Percentiles rank a stretch among this genome's conserved stretches.
Evolutionary conservation across 2,113 vertebrate species (phyloP).

Genomic region (Ranitomeya imitator): DNA sequence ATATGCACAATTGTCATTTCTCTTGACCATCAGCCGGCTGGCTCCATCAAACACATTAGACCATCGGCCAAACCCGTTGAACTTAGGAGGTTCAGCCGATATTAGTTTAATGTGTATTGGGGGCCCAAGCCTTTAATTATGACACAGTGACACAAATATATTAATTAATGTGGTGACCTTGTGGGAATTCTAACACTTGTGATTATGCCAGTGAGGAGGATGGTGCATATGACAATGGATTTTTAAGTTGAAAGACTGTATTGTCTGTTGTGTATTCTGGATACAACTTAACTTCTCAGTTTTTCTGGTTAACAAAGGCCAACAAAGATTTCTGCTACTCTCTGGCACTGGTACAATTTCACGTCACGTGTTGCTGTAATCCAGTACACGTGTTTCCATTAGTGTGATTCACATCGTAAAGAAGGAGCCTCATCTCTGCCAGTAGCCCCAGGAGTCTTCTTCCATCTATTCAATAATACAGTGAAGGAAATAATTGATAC

Average conservation of each 20-base stretch:
- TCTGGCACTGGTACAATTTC: neutral
- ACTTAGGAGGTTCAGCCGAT: too few relatives aligned
- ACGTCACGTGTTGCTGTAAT: neutral
- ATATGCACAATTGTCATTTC: too few relatives aligned
- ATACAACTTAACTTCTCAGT: neutral
- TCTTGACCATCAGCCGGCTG: too few relatives aligned
- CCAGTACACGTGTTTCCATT: neutral
- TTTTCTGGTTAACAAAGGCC: neutral
- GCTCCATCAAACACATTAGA: too few relatives aligned
- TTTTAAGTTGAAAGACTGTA: neutral
- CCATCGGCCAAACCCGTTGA: too few relatives aligned
- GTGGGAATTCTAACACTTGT: neutral
- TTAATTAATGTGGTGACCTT: neutral
- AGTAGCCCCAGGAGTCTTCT: constrained; percentile 16
- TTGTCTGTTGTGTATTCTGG: neutral
- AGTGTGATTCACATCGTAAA: neutral
- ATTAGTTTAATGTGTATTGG: too few relatives aligned
- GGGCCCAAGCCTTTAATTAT: too few relatives aligned
- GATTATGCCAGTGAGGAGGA: neutral
- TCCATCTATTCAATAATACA: neutral
- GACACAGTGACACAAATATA: neutral
- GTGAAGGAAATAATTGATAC: too few relatives aligned
- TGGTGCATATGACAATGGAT: neutral
- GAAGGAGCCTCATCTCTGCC: neutral
- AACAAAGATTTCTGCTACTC: neutral